Conservation (phyloP, 2,888 invertebrate species). For the Anticlea derivata region DNA sequence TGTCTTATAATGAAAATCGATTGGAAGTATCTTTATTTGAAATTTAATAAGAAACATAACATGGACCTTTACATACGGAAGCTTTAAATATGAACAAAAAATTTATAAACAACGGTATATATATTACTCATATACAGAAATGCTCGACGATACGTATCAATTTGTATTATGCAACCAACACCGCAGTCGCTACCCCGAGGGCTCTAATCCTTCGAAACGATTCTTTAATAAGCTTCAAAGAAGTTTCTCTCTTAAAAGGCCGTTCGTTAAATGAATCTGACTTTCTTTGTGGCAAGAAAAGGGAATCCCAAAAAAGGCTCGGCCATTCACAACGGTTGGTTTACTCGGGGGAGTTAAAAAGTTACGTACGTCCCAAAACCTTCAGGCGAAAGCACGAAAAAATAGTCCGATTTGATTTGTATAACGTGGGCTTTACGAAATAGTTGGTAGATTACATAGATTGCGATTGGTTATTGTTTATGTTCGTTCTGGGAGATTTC, state of each 20-base stretch:
- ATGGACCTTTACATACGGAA: no score
- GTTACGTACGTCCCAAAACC: constrained; percentile 55
- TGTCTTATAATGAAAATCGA: no score
- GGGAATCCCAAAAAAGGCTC: constrained; percentile 64
- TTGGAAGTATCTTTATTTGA: no score
- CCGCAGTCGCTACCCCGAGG: constrained; percentile 46
- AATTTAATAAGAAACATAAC: no score
- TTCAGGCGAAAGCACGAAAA: constrained; percentile 53
- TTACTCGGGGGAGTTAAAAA: constrained; percentile 65
- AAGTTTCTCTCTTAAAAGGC: constrained; percentile 65
- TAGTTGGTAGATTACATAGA: constrained; percentile 26
- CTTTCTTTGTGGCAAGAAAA: constrained; percentile 71
- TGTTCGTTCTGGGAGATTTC: constrained; percentile 19
- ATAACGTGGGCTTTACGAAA: constrained; percentile 23
- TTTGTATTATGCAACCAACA: constrained; percentile 50
- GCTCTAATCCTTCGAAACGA: constrained; percentile 60
- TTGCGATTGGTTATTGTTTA: no score
- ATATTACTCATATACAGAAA: no score
- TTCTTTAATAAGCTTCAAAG: constrained; percentile 72
- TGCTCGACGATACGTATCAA: no score
- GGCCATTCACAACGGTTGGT: constrained; percentile 67
- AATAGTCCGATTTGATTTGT: constrained; percentile 56
- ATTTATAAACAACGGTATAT: no score
- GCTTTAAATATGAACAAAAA: no score
- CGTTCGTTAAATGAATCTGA: constrained; percentile 71